Evolutionary conservation across 2,113 vertebrate species (phyloP), one percentile per base, ranked within the genome.

Genomic region (Parus major): DNA sequence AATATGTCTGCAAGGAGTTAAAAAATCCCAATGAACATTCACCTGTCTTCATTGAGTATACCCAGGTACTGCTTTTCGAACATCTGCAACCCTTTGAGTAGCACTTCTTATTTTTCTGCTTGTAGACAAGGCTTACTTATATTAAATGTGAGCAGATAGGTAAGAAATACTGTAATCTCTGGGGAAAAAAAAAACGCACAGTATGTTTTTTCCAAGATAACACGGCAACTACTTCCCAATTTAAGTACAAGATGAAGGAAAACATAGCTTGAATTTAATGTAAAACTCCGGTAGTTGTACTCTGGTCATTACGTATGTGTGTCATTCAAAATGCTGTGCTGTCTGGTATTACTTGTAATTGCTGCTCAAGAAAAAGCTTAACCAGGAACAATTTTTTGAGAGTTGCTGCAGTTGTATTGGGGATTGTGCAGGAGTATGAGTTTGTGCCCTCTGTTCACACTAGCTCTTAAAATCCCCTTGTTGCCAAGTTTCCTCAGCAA

Each of bases 281-380:
- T 75, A 39, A 63, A 80, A 50, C 29, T 41, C 28, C 65, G 55
- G 11, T 81, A 9, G 88, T 89, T 90, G 53, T 31, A 41, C 88
- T 59, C 84, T 76, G 82, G 76, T 84, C 13, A 9, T 47, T 80
- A 5, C 2, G 49, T 57, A 27, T 64, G 23, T 68, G 29, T 90
- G 63, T 72, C 42, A 65, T 71, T 90, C 47, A 84, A 64, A 94
- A 76, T 42, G 42, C 88, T 86, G 1, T 56, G 57, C 72, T 41
- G 66, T 90, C 78, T 95, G 86, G 28, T 75, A 64, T 86, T 70
- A n/a, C 39, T 94, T 82, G 65, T 93, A 86, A 47, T 70, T 87
- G 56, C 72, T 92, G 70, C 70, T 84, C 29, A 81, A 81, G 76
- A 79, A 84, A 82, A 89, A 47, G 31, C 71, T 95, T 80, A 35